Evolutionary conservation across 2,797 vertebrate species (phyloP), one percentile per base, ranked within the genome.

Genomic region (Clarias platycephalus): DNA sequence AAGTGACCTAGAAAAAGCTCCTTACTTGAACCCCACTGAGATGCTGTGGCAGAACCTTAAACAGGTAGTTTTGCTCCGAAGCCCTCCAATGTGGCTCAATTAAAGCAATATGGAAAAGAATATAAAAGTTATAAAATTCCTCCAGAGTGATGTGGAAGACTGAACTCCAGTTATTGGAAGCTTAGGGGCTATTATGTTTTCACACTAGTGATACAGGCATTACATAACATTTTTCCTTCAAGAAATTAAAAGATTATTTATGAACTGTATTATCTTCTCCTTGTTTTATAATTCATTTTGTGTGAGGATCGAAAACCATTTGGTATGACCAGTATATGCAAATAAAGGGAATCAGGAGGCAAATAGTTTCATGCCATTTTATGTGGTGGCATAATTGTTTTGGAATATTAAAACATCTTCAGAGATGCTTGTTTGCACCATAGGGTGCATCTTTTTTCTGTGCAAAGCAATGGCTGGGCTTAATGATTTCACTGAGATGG

Each of bases 121-220:
- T 53, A 53, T 13, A 53, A 34, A 16, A 18, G 6, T 8, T 15
- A 15, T 26, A 53, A 15, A 74, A 74, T 26, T 26, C n/a, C 44
- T 26, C n/a, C 71, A 20, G n/a, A 18, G 71, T 53, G 24, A 53
- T 74, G n/a, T 53, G 15, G 26, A 49, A 26, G 40, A 53, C 44
- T 26, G 13, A 53, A 15, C 70, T 74, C 13, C 15, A 55, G n/a
- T 74, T 74, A 74, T 74, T 74, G 67, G 34, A 71, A 71, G 22
- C 66, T 22, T 68, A 37, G 18, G 31, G 31, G 18, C 68, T 5
- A n/a, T 71, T 24, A 44, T 28, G 1, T 44, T 44, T 40, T 71
- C 68, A 71, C 16, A 60, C n/a, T 4, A 4, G 34, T 40, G 37
- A 44, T 71, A 37, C 22, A 68, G 66, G 18, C 34, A 16, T 68